phyloP scores from a whole-genome alignment of 2,888 invertebrate species.

The Isotomurus palustris region DNA sequence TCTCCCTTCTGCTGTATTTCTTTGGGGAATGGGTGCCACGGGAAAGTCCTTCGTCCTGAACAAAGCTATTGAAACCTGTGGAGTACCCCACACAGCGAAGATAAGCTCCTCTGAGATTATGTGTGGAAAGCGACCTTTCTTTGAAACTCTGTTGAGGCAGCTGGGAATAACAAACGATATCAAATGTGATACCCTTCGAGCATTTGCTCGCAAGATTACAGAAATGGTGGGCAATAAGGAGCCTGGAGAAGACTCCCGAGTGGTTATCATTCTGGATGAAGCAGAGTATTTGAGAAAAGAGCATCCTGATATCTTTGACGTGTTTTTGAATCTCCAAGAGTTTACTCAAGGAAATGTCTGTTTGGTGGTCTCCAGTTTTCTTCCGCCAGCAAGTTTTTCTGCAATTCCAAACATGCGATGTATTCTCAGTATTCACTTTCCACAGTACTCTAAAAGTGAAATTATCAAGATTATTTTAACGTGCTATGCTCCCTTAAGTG shows the following conservation, averaged over 20 bases:
- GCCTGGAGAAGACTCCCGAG: not conserved
- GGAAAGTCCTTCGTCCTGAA: constrained; percentile 27
- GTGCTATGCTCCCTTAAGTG: constrained; percentile 46
- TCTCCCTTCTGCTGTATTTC: constrained; percentile 21
- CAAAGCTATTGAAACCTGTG: constrained; percentile 6
- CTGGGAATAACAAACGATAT: constrained; percentile 3
- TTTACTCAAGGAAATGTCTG: constrained; percentile 23
- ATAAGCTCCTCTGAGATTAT: constrained; percentile 24
- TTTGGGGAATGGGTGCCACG: constrained; percentile 24
- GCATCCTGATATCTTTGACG: constrained; percentile 27
- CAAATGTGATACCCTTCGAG: constrained; percentile 14
- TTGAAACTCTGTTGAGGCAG: constrained; percentile 29
- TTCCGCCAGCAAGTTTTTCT: constrained; percentile 15
- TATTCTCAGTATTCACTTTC: constrained; percentile 29
- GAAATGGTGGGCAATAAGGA: not conserved
- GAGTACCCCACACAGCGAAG: not conserved
- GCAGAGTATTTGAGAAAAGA: constrained; percentile 26
- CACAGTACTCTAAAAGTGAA: constrained; percentile 37
- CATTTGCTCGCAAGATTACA: constrained; percentile 12
- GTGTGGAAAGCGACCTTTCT: constrained; percentile 31
- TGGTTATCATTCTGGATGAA: constrained; percentile 23
- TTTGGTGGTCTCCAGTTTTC: constrained; percentile 17
- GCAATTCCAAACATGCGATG: constrained; percentile 19
- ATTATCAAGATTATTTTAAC: constrained; percentile 20
- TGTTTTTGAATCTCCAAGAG: constrained; percentile 28